Conservation (phyloP, 2,113 vertebrate species). For the Lagenorhynchus albirostris region DNA sequence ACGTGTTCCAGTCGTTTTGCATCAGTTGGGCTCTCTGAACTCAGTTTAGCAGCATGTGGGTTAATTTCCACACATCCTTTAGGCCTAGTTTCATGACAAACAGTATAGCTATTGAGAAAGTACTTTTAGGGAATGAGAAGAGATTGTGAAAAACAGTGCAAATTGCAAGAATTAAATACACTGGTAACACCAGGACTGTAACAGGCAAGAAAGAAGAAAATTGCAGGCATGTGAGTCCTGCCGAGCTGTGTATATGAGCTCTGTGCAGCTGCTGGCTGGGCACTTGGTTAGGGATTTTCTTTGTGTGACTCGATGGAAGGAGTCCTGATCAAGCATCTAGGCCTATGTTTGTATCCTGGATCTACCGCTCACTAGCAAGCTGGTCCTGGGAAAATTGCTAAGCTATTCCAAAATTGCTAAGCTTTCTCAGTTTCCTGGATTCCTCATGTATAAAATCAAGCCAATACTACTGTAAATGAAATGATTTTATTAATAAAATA, state of each 20-base stretch:
- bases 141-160: background rate
- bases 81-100: background rate
- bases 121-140: background rate
- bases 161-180: background rate
- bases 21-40: background rate
- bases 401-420: background rate
- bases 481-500: background rate
- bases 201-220: background rate
- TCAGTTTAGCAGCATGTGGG: background rate
- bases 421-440: background rate
- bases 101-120: background rate
- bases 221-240: background rate
- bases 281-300: background rate
- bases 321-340: background rate
- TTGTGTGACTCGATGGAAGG: background rate
- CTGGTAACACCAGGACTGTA: slow-evolving; percentile 1
- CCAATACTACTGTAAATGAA: background rate
- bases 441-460: background rate
- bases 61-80: background rate
- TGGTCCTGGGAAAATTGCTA: background rate
- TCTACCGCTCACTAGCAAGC: background rate
- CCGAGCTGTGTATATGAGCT: background rate
- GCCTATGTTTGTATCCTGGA: background rate
- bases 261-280: background rate
- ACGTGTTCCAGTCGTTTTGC: background rate